phyloP scores from a whole-genome alignment of 1,140 invertebrate genomes.

The Rhyzopertha dominica region DNA sequence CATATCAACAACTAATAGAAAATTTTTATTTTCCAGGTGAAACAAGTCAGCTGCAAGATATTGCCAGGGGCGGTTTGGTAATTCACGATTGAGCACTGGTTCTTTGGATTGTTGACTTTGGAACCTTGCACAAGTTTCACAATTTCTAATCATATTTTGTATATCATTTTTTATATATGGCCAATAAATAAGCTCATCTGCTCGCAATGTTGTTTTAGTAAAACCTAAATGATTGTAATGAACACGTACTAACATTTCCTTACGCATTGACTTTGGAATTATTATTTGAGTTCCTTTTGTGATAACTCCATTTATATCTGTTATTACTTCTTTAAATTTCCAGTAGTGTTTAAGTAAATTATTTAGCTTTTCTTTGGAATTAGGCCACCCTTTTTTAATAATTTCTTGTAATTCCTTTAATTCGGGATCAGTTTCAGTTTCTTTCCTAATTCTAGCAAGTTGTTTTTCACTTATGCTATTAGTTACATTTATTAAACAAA shows the following conservation, averaged over 20 bases:
- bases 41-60: constrained; percentile 38
- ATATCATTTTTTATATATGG: constrained; percentile 15
- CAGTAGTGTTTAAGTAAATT: constrained; percentile 16
- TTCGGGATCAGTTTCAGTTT: constrained; percentile 12
- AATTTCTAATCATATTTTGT: constrained; percentile 7
- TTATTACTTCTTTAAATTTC: constrained; percentile 20
- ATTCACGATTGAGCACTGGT: constrained; percentile 34
- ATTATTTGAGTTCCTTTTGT: constrained; percentile 13
- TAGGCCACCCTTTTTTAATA: constrained; percentile 22
- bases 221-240: constrained; percentile 23
- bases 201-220: constrained; percentile 14
- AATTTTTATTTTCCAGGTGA: constrained; percentile 38
- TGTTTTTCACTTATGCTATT: constrained; percentile 19
- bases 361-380: constrained; percentile 11
- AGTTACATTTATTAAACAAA: constrained; percentile 19
- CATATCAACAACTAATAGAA: constrained; percentile 28
- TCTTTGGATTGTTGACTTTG: constrained; percentile 15
- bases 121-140: constrained; percentile 8
- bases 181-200: constrained; percentile 19
- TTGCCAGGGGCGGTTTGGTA: constrained; percentile 31
- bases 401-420: constrained; percentile 14
- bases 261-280: constrained; percentile 6
- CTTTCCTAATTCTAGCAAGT: constrained; percentile 6
- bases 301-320: constrained; percentile 14
- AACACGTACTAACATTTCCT: constrained; percentile 19